A percentile compares a stretch with the other conserved stretches of the same genome.
phyloP scores from a whole-genome alignment of 2,888 invertebrate genomes.

The Apomyelois bistriatella region DNA sequence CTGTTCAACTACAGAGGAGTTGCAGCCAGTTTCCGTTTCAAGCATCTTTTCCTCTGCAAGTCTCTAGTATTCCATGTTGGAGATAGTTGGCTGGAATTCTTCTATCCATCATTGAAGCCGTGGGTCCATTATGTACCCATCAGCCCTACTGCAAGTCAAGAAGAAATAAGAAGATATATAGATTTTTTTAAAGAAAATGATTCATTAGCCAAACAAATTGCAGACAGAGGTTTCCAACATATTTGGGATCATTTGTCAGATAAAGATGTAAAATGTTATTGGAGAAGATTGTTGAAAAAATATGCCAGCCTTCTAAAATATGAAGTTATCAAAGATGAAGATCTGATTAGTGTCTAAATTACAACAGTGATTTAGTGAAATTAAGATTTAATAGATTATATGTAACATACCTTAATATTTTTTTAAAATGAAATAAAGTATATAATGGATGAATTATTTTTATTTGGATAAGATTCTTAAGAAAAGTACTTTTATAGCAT shows the following conservation, averaged over 20 bases:
- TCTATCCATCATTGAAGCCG: slow-evolving; percentile 92
- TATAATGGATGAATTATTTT: slow-evolving; percentile 2
- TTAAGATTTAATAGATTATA: background rate
- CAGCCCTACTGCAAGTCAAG: slow-evolving; percentile 79
- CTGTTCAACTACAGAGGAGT: slow-evolving; percentile 98
- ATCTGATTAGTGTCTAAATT: slow-evolving; percentile 73
- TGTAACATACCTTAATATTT: background rate
- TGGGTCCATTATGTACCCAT: slow-evolving; percentile 98
- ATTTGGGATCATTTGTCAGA: slow-evolving; percentile 91
- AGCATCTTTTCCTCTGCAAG: slow-evolving; percentile 95
- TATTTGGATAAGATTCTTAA: slow-evolving; percentile 9
- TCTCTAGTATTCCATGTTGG: slow-evolving; percentile 97
- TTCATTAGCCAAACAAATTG: slow-evolving; percentile 86
- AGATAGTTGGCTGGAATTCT: slow-evolving; percentile 96
- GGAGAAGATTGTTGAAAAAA: slow-evolving; percentile 86
- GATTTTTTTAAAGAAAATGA: slow-evolving; percentile 89
- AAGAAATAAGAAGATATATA: slow-evolving; percentile 86
- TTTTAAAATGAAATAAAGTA: background rate
- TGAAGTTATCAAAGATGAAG: slow-evolving; percentile 79
- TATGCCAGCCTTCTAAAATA: slow-evolving; percentile 88
- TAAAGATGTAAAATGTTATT: slow-evolving; percentile 92
- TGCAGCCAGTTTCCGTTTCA: slow-evolving; percentile 97
- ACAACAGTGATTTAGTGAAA: background rate
- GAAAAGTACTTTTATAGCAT: background rate
- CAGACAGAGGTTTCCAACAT: slow-evolving; percentile 89